Conservation (phyloP, 2,113 vertebrate species). For the Mionectes macconnelli region DNA sequence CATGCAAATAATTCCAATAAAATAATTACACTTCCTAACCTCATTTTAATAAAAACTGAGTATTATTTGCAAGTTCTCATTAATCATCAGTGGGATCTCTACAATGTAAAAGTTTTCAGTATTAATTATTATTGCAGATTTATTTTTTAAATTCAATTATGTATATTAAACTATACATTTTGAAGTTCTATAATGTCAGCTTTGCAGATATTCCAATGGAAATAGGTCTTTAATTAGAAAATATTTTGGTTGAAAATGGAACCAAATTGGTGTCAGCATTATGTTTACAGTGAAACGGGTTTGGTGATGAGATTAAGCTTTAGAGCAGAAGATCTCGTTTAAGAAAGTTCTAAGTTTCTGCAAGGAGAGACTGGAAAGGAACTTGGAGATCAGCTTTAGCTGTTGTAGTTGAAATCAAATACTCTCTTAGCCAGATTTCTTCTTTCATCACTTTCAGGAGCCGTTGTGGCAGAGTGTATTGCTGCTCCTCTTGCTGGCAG, state of each 20-base stretch:
- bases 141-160: not conserved
- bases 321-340: not conserved
- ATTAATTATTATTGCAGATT: not conserved
- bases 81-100: not conserved
- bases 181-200: not conserved
- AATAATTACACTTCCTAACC: not conserved
- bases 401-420: conserved; percentile 34
- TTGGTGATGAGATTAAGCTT: not conserved
- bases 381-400: conserved; percentile 1
- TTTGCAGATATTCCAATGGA: not conserved
- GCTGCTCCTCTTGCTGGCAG: conserved; percentile 36
- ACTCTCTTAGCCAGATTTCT: conserved; percentile 40
- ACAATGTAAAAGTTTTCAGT: not conserved
- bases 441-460: conserved; percentile 53
- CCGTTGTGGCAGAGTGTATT: not conserved
- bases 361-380: not conserved
- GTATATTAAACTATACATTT: not conserved
- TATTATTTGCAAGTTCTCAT: not conserved
- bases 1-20: not conserved
- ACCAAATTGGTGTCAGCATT: not conserved
- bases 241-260: not conserved
- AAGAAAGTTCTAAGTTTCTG: not conserved
- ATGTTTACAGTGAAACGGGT: not conserved
- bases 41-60: not conserved
- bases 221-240: not conserved